Conservation (phyloP, 2,113 vertebrate species). For the Murina feae region DNA sequence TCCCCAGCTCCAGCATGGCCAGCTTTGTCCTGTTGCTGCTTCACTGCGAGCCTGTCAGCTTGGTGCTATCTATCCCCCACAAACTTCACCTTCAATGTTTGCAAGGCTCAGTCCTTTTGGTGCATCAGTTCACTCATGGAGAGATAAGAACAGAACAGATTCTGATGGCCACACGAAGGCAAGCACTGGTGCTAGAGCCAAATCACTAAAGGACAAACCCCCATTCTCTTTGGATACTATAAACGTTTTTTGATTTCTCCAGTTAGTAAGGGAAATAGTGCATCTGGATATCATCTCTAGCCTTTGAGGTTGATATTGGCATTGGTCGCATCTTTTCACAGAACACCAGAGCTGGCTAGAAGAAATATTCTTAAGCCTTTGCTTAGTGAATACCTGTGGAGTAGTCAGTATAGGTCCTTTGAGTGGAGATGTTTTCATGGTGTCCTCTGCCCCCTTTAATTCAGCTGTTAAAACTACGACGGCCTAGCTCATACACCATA, state of each 20-base stretch:
- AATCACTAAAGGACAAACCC: not conserved
- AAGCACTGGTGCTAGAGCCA: not conserved
- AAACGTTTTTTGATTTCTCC: not conserved
- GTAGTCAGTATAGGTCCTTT: not conserved
- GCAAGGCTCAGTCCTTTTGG: not conserved
- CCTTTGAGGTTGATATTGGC: not conserved
- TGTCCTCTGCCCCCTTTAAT: not conserved
- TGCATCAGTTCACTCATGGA: not conserved
- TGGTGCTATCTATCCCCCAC: not conserved
- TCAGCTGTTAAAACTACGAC: not conserved
- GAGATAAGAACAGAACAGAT: not conserved
- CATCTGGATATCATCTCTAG: not conserved
- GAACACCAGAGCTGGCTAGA: not conserved
- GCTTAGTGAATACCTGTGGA: not conserved
- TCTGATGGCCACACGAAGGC: not conserved
- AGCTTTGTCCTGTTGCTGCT: not conserved
- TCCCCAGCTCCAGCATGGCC: not conserved
- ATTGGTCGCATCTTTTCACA: not conserved
- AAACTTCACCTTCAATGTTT: not conserved
- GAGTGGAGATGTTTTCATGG: not conserved
- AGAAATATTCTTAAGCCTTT: slow-evolving; percentile 6
- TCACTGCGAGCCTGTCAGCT: not conserved
- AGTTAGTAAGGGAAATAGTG: not conserved
- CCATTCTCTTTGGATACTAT: not conserved
- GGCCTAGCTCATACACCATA: not conserved